These are phyloP conservation scores for Pantala flavescens DNA, from an alignment of 1,140 invertebrate genomes.

Conservation along the genomic window DNA sequence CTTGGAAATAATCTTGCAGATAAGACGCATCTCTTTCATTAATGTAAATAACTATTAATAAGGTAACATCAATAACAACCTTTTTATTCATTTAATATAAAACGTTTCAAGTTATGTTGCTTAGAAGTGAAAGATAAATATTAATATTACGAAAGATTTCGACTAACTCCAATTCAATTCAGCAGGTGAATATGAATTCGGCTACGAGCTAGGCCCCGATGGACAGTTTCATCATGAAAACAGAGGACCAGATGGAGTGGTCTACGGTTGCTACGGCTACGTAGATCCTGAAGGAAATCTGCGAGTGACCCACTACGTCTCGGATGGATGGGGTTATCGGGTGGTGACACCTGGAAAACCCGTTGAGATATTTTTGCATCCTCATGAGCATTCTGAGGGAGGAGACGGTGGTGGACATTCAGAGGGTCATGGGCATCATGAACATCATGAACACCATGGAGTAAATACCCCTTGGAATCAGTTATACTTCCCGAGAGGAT, in stretches of 20 bases:
- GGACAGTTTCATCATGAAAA: constrained; percentile 70
- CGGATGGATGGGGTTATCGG: constrained; percentile 64
- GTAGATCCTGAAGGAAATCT: constrained; percentile 54
- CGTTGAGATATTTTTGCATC: constrained; percentile 53
- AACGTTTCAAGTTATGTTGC: no score
- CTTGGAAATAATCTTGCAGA: no score
- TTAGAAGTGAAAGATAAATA: no score
- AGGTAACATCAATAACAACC: no score
- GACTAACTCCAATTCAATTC: not conserved
- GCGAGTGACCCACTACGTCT: constrained; percentile 60
- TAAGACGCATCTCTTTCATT: no score
- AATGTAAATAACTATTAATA: no score
- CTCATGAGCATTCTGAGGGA: constrained; percentile 26
- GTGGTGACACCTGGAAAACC: constrained; percentile 54
- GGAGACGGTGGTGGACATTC: constrained; percentile 15
- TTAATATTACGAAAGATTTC: no score
- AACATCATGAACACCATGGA: constrained; percentile 40
- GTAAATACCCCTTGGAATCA: constrained; percentile 46
- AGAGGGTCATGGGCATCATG: constrained; percentile 24
- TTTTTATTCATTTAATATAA: no score
- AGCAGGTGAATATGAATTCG: constrained; percentile 56
- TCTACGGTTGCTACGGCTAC: constrained; percentile 68
- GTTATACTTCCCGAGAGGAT: constrained; percentile 49
- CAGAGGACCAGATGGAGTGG: constrained; percentile 57
- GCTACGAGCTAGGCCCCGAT: constrained; percentile 57